A percentile compares a stretch with the other conserved stretches of the same genome.
These are phyloP conservation scores for Bungarus multicinctus DNA, from an alignment of 2,113 vertebrate genomes.

Conservation along the genomic window DNA sequence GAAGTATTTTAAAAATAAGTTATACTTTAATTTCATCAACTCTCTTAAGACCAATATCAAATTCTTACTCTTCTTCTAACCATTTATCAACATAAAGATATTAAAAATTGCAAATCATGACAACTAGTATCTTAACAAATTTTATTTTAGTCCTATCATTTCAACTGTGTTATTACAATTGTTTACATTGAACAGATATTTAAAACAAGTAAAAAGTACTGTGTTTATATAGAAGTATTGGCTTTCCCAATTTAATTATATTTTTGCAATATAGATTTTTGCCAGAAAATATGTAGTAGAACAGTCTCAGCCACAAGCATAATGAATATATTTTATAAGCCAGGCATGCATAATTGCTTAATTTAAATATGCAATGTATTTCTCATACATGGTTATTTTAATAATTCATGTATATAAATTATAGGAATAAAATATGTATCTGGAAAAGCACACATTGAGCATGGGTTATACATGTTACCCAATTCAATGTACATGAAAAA, in stretches of 20 bases:
- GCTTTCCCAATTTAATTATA: neutral
- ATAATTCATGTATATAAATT: constrained; percentile 2
- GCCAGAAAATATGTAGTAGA: neutral
- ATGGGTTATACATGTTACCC: neutral
- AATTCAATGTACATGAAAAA: constrained; percentile 27
- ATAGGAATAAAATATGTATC: neutral
- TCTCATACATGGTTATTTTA: neutral
- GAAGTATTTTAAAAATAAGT: neutral
- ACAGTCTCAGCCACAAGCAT: constrained; percentile 19
- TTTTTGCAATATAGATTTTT: neutral
- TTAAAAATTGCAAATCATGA: neutral
- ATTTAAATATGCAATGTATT: neutral
- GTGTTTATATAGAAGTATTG: neutral
- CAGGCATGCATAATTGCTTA: constrained; percentile 14
- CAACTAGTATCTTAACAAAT: neutral
- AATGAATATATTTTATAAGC: constrained; percentile 13
- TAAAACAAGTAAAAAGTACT: neutral
- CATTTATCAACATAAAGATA: neutral
- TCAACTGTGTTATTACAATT: neutral
- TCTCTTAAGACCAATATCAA: neutral
- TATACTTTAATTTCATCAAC: neutral
- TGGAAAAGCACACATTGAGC: constrained; percentile 18
- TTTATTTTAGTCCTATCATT: neutral
- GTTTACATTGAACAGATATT: neutral
- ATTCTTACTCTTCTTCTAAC: neutral